These are phyloP conservation scores for Escarpia spicata DNA, from an alignment of 2,888 invertebrate species.

Conservation along the genomic window DNA sequence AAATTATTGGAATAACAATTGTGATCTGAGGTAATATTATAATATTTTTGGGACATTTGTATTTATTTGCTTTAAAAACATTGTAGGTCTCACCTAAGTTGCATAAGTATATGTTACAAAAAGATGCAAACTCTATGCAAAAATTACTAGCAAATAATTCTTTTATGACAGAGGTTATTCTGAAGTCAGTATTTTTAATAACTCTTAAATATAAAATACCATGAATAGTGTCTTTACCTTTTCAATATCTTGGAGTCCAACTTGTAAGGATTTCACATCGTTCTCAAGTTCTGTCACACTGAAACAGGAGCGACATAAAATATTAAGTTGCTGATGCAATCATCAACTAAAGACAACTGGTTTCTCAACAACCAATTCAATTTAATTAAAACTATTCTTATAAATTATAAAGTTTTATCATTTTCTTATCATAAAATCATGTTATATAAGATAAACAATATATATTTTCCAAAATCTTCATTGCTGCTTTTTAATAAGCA, in stretches of 20 bases:
- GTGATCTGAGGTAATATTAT: background rate
- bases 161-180: background rate
- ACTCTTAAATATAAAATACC: background rate
- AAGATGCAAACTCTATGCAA: background rate
- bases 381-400: background rate
- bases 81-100: background rate
- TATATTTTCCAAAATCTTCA: too few relatives aligned
- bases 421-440: too few relatives aligned
- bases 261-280: conserved; percentile 84
- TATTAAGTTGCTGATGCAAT: background rate
- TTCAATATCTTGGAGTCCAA: conserved; percentile 85
- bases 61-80: background rate
- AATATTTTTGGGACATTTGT: background rate
- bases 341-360: background rate
- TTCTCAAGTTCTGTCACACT: conserved; percentile 89
- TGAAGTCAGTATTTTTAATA: background rate
- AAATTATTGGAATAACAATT: background rate
- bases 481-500: too few relatives aligned
- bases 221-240: conserved; percentile 64
- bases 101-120: background rate
- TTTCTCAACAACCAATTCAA: background rate
- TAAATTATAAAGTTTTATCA: background rate
- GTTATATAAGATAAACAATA: too few relatives aligned
- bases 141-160: background rate
- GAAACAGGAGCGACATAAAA: conserved; percentile 37